Conservation (phyloP, 2,113 vertebrate genomes). For the Heteronetta atricapilla region DNA sequence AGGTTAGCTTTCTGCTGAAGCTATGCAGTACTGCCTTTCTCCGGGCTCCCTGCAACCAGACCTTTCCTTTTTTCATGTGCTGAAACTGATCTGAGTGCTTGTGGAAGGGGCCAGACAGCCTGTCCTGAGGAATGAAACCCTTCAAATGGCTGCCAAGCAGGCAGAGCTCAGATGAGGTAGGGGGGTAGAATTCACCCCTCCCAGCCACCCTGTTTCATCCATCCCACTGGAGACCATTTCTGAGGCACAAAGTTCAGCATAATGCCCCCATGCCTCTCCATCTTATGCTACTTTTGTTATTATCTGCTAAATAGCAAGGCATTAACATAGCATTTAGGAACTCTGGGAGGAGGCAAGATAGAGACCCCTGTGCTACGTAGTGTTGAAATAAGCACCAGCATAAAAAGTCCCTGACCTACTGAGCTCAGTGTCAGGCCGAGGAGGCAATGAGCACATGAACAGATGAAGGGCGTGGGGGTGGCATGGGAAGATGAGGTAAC, state of each 20-base stretch:
- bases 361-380: neutral
- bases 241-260: neutral
- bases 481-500: neutral
- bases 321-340: neutral
- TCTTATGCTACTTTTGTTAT: neutral
- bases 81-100: neutral
- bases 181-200: neutral
- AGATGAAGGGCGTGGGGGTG: neutral
- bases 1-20: neutral
- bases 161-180: neutral
- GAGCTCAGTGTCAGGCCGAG: neutral
- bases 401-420: neutral
- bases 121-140: neutral
- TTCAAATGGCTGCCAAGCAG: fast-evolving
- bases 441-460: neutral
- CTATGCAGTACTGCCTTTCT: neutral
- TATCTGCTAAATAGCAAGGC: neutral
- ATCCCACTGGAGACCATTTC: neutral
- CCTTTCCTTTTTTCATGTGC: neutral
- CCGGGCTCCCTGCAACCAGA: neutral
- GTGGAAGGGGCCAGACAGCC: neutral
- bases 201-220: neutral
- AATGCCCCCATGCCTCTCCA: neutral
- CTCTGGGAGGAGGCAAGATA: neutral
- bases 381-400: neutral